phyloP scores from a whole-genome alignment of 2,113 vertebrate species.

The Apus apus region DNA sequence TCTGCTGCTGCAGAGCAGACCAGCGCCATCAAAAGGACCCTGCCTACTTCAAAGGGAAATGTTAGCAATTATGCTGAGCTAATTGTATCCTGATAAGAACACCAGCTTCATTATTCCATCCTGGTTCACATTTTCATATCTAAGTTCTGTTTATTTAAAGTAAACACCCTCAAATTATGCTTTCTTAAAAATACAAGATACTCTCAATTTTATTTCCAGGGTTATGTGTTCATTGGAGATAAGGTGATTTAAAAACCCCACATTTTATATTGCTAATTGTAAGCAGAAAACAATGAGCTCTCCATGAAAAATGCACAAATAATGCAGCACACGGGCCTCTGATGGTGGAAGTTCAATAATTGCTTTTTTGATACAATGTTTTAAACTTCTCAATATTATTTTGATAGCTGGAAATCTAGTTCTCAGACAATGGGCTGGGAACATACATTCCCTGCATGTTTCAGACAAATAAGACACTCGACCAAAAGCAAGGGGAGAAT shows the following conservation, averaged over 20 bases:
- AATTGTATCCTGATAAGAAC: background rate
- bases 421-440: conserved; percentile 44
- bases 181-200: conserved; percentile 3
- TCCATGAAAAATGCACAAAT: background rate
- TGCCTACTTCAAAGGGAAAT: background rate
- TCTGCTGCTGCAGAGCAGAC: background rate
- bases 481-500: conserved; percentile 10
- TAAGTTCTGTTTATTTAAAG: conserved; percentile 11
- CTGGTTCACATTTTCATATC: background rate
- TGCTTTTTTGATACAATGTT: conserved; percentile 49
- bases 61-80: background rate
- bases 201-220: background rate
- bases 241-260: conserved; percentile 8
- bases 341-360: conserved; percentile 3
- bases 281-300: conserved; percentile 22
- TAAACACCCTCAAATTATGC: conserved; percentile 13
- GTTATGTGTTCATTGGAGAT: conserved; percentile 50
- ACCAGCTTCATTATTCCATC: conserved; percentile 1
- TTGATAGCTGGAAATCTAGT: conserved; percentile 14
- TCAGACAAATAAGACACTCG: conserved; percentile 68
- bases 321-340: background rate
- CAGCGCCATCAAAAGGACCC: background rate
- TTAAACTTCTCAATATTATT: conserved; percentile 26
- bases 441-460: conserved; percentile 17
- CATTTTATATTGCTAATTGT: conserved; percentile 32